Evolutionary conservation across 2,113 vertebrate genomes (phyloP).

Genomic region (Tychaedon coryphoeus): DNA sequence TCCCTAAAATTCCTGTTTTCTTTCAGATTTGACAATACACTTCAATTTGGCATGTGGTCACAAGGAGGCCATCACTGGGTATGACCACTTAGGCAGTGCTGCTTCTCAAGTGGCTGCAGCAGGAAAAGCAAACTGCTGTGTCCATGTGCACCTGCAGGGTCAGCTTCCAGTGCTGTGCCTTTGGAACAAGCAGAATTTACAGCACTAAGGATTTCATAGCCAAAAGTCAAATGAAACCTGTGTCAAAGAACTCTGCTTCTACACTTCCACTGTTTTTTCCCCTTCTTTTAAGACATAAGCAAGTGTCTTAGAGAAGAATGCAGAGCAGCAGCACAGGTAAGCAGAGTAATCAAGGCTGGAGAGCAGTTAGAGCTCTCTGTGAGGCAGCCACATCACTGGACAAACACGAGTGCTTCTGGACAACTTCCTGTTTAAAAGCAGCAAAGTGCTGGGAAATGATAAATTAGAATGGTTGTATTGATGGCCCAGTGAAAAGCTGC

Average conservation of each 20-base stretch:
- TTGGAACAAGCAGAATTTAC: background rate
- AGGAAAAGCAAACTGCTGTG: background rate
- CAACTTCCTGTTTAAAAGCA: background rate
- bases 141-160: background rate
- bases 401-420: background rate
- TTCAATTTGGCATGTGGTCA: background rate
- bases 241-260: background rate
- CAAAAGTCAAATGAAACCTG: background rate
- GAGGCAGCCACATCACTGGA: background rate
- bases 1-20: background rate
- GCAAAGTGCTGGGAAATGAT: background rate
- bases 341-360: background rate
- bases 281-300: background rate
- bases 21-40: background rate
- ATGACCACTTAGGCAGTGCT: background rate
- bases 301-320: background rate
- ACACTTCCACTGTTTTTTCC: background rate
- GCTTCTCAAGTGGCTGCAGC: background rate
- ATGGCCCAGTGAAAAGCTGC: background rate
- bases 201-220: background rate
- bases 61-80: background rate
- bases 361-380: background rate
- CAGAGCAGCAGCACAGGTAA: background rate
- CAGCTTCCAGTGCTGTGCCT: background rate
- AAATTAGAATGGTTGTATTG: rapidly evolving